Conservation (phyloP, 92 coral and sea anemone species). For the Galaxea fascicularis region DNA sequence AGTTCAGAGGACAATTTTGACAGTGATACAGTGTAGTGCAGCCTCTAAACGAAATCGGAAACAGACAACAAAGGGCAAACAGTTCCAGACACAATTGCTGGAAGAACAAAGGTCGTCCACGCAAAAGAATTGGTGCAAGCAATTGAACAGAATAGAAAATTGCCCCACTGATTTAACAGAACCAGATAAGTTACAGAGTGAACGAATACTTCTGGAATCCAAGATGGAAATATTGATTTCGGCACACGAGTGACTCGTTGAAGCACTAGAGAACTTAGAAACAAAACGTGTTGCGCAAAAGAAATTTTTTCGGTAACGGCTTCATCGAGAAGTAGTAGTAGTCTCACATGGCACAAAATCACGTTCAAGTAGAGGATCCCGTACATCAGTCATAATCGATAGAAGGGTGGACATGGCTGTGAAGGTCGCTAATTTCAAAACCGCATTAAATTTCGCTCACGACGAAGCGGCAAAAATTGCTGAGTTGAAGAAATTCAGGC, state of each 20-base stretch:
- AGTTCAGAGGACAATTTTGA: too few relatives aligned
- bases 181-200: not conserved
- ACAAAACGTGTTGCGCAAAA: not conserved
- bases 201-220: not conserved
- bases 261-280: not conserved
- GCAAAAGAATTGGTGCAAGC: not conserved
- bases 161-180: not conserved
- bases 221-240: not conserved
- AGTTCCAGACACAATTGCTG: not conserved
- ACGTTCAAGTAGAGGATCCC: constrained; percentile 29
- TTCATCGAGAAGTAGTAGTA: constrained; percentile 8
- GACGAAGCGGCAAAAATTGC: constrained; percentile 17
- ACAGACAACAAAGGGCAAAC: not conserved
- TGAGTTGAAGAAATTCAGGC: constrained; percentile 9
- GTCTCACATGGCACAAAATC: too few relatives aligned
- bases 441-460: constrained; percentile 8
- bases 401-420: constrained; percentile 17
- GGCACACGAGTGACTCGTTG: not conserved
- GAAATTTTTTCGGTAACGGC: not conserved
- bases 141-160: not conserved
- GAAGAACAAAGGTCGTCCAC: not conserved
- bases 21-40: too few relatives aligned
- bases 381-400: constrained; percentile 6
- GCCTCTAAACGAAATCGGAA: too few relatives aligned
- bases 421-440: constrained; percentile 16